Evolutionary conservation across 2,113 vertebrate genomes (phyloP), one percentile per base, ranked within the genome.

Genomic region (Hymenochirus boettgeri): DNA sequence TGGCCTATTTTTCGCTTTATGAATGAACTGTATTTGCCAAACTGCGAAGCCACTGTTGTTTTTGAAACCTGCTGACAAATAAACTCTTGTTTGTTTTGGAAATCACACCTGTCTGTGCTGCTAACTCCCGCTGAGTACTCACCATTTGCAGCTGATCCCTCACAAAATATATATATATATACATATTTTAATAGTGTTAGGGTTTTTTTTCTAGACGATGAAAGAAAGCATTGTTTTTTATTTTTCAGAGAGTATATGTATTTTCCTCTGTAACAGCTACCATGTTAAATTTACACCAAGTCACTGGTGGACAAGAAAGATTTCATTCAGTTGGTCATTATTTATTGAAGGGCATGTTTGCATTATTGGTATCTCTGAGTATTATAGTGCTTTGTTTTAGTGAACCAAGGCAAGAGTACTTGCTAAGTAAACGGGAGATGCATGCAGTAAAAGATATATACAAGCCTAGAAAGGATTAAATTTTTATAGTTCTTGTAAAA

Each of bases 381-480:
- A 57, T 57, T 57, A 57, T 33, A 57, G 54, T 57, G 19, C 54
- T 21, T 33, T 29, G 27, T 57, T 57, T 57, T 48, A 48, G 46
- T 11, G 19, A 48, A 48, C 18, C 18, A 35, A 33, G 29, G 29
- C 37, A 12, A 35, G 29, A 33, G 17, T 17, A 55, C 26, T 27
- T 15, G 25, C 29, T 57, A 35, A 31, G 29, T 57, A 35, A 17
- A 57, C 12, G 22, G 29, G 18, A 33, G 29, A 56, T 33, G 54
- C 22, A 35, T 35, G 37, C 39, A 42, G 22, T 39, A 29, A 31
- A 39, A 65, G 33, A 47, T 48, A 25, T 22, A 42, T 37, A 17
- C 24, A 33, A 42, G 23, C 22, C 48, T 52, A 39, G 51, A 19
- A 62, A 62, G 31, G 46, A 48, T 48, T 48, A 42, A 18, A 48